Evolutionary conservation across 92 coral and sea anemone species (phyloP).

Genomic region (Zoanthus gigantus): DNA sequence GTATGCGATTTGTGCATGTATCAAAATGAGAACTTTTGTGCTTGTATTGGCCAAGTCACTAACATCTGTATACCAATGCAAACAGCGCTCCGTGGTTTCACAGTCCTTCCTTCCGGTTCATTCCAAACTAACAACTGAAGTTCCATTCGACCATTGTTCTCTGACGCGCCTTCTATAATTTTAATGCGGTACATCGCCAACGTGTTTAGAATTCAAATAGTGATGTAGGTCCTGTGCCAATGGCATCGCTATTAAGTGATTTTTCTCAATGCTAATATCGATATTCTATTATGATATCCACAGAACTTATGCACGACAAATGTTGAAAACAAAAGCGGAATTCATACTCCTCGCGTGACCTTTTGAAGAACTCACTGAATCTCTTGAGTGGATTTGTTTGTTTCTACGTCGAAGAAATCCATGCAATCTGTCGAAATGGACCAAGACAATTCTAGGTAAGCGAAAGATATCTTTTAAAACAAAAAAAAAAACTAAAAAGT

Average conservation of each 20-base stretch:
- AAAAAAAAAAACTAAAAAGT: too few species aligned
- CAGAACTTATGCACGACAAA: conserved; percentile 2
- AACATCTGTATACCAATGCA: background rate
- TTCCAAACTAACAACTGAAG: background rate
- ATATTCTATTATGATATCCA: background rate
- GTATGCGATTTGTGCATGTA: background rate
- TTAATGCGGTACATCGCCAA: background rate
- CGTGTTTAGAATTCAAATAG: background rate
- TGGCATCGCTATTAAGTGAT: background rate
- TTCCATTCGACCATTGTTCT: background rate
- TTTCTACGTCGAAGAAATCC: background rate
- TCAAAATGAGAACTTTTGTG: background rate
- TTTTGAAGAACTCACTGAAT: background rate
- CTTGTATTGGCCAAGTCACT: background rate
- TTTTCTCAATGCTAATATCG: background rate
- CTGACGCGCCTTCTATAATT: background rate
- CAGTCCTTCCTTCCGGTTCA: conserved; percentile 27
- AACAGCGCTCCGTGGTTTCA: background rate
- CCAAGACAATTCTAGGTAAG: conserved; percentile 2
- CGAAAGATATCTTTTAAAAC: background rate
- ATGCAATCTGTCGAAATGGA: conserved; percentile 8
- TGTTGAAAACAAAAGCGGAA: background rate
- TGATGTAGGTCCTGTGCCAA: background rate
- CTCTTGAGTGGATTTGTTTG: conserved; percentile 12
- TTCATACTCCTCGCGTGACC: background rate